phyloP scores from a whole-genome alignment of 2,888 invertebrate genomes.

The Chrysina gloriosa region DNA sequence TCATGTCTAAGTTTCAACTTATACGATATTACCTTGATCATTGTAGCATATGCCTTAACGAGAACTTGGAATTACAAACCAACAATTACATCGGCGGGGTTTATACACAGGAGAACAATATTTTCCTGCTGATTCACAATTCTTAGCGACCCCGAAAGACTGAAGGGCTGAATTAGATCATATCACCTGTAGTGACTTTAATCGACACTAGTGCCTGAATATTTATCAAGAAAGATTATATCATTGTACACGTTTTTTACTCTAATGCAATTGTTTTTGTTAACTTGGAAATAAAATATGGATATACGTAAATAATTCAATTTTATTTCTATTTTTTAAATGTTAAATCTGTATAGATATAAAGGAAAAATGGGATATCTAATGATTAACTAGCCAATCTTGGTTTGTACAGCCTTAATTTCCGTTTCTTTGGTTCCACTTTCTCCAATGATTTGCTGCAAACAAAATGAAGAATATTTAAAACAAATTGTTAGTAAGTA shows the following conservation, averaged over 20 bases:
- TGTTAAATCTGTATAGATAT: not conserved
- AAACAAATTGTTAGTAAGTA: too few species aligned
- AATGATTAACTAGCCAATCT: not conserved
- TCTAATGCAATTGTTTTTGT: constrained; percentile 29
- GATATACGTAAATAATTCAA: not conserved
- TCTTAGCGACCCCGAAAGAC: constrained; percentile 31
- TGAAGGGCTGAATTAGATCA: not conserved
- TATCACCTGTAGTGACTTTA: constrained; percentile 13
- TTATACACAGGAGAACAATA: constrained; percentile 38
- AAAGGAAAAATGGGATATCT: not conserved
- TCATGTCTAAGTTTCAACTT: not conserved
- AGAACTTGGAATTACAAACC: constrained; percentile 20
- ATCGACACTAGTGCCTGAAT: constrained; percentile 23
- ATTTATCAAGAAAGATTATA: constrained; percentile 1
- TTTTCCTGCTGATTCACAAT: constrained; percentile 38
- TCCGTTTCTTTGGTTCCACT: constrained; percentile 1
- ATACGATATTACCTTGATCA: not conserved
- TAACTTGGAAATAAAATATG: constrained; percentile 25
- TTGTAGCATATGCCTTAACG: constrained; percentile 36
- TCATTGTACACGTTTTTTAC: constrained; percentile 28
- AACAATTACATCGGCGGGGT: constrained; percentile 36
- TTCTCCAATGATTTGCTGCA: constrained; percentile 17
- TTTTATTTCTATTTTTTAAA: not conserved
- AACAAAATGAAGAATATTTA: not conserved
- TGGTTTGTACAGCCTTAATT: constrained; percentile 4